Base-by-base conservation (phyloP, 2,888 invertebrate species). In the Dolomedes plantarius region DNA sequence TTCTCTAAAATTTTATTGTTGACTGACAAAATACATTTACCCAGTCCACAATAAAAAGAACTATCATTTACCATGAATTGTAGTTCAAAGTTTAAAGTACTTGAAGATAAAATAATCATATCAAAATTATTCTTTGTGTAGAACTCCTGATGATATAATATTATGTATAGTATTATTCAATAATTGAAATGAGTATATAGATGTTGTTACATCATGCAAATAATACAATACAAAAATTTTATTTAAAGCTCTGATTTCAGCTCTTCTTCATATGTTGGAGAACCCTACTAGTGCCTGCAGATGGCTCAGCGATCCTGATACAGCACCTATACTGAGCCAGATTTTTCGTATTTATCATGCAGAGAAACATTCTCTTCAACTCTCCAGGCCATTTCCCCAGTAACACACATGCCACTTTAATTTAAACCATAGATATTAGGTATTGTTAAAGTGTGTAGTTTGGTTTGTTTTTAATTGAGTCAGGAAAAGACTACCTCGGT, bases 231-330 rank as follows among this genome's bases (percentile, higher is more conserved):
- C n/a, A n/a, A n/a, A n/a, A n/a, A n/a, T 88, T 72, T 88, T 82
- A 56, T 23, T 56, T 23, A 9, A 19, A 31, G 31, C 32, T 67
- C 23, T 23, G 36, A 32, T 83, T 73, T 91, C 91, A 94, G 94
- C 94, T n/a, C 94, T 94, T 91, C 91, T 94, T 89, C 93, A 94
- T 87, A 94, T 94, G 91, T 90, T 94, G 89, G 94, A 94, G 90
- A 94, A 93, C 89, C 94, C 94, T 62, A 92, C 93, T 77, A 93
- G 93, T 50, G 93, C 94, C 88, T 93, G 93, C 89, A 92, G 93
- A 88, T 94, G 94, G 94, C 92, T 94, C 78, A 94, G 93, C 89
- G 94, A 95, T 90, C 93, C 93, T n/a, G 94, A 94, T 89, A 94
- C 94, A 36, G 93, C 94, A 68, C 94, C 94, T 27, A 93, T 94